Conservation (phyloP, 2,113 vertebrate species). For the Paradoxurus hermaphroditus region DNA sequence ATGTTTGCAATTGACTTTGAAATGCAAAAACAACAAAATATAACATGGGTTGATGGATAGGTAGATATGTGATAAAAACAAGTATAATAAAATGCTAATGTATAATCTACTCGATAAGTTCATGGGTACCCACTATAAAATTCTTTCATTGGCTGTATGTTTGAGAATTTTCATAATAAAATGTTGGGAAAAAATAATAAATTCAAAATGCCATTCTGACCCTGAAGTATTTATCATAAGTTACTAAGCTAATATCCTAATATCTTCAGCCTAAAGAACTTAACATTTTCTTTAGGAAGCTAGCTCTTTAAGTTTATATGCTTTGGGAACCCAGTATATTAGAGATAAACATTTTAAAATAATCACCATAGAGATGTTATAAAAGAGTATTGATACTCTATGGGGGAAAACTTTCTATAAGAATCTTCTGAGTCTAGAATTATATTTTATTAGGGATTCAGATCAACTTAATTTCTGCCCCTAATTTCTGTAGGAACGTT, state of each 20-base stretch:
- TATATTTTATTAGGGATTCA: background rate
- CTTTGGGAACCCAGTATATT: background rate
- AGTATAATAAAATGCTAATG: conserved; percentile 15
- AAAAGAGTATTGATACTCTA: background rate
- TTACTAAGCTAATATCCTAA: background rate
- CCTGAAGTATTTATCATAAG: background rate
- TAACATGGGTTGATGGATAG: background rate
- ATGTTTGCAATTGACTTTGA: conserved; percentile 27
- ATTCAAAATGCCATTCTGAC: background rate
- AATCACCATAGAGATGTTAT: background rate
- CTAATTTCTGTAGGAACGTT: background rate
- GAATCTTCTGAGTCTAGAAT: conserved; percentile 12
- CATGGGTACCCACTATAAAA: background rate
- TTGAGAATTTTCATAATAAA: conserved; percentile 46
- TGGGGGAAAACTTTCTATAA: background rate
- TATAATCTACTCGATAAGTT: background rate
- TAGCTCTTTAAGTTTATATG: background rate
- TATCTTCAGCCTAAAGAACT: background rate
- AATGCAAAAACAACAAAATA: background rate
- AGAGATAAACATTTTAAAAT: conserved; percentile 13
- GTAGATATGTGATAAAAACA: background rate
- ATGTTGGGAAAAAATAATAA: background rate
- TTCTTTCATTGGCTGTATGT: background rate
- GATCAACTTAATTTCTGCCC: conserved; percentile 1
- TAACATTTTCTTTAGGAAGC: conserved; percentile 1